These are phyloP conservation scores for Squalus acanthias DNA, from an alignment of 2,797 vertebrate genomes.

Conservation along the genomic window DNA sequence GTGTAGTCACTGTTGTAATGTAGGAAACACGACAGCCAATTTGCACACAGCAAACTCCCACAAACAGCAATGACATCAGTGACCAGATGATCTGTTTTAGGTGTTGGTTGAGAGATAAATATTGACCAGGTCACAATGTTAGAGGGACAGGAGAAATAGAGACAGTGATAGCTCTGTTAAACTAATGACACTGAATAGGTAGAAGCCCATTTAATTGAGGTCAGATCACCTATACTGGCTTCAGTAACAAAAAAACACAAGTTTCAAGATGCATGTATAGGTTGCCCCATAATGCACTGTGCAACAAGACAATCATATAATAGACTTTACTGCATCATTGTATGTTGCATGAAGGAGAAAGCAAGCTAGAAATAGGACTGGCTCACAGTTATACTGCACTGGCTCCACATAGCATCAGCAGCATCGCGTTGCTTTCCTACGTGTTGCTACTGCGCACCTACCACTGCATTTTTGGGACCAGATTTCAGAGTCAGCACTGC, in stretches of 20 bases:
- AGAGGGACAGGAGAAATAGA: neutral
- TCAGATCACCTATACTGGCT: neutral
- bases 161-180: neutral
- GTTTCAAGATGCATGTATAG: neutral
- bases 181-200: neutral
- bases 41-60: too few relatives aligned
- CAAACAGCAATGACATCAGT: too few relatives aligned
- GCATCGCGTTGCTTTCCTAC: neutral
- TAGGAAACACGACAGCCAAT: neutral
- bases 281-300: neutral
- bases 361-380: neutral
- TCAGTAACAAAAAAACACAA: neutral
- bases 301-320: neutral
- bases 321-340: neutral
- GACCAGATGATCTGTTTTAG: too few relatives aligned
- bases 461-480: neutral
- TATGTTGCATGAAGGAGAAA: neutral
- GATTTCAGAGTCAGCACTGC: neutral
- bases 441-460: neutral
- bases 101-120: neutral
- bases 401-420: neutral
- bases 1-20: neutral
- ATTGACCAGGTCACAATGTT: neutral
- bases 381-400: neutral
- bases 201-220: neutral